phyloP scores from a whole-genome alignment of 2,888 invertebrate species.

The Drosophila colorata region DNA sequence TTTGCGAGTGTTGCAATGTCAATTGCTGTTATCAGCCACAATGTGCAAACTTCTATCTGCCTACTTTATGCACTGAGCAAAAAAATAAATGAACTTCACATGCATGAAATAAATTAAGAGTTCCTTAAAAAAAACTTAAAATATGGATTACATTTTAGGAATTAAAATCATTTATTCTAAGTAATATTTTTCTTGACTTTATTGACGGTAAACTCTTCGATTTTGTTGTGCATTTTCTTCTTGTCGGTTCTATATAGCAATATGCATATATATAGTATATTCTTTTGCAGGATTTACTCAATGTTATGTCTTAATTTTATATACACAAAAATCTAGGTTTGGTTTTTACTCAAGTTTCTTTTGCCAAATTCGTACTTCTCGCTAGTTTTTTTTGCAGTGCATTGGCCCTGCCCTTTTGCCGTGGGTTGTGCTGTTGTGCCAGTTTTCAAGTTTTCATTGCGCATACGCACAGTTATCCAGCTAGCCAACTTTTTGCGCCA shows the following conservation, averaged over 20 bases:
- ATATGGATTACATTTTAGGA: no score
- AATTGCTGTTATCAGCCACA: slow-evolving; percentile 54
- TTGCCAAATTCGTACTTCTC: background rate
- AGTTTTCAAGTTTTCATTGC: slow-evolving; percentile 38
- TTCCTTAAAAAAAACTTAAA: no score
- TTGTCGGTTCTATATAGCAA: no score
- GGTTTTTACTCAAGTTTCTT: background rate
- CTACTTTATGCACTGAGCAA: slow-evolving; percentile 28
- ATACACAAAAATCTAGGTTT: no score
- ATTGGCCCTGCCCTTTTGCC: background rate
- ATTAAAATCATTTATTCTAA: no score
- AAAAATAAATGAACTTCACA: background rate
- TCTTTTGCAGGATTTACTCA: no score
- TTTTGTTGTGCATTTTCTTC: no score
- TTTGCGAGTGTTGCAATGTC: slow-evolving; percentile 41
- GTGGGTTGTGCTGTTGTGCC: slow-evolving; percentile 15
- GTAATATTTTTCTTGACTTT: no score
- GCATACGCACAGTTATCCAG: slow-evolving; percentile 60
- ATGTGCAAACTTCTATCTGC: slow-evolving; percentile 31
- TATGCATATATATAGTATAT: no score
- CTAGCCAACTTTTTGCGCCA: slow-evolving; percentile 9
- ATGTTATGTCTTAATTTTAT: no score
- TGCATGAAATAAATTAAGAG: no score
- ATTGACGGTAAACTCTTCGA: no score
- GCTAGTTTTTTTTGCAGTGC: slow-evolving; percentile 16